These are phyloP conservation scores for Ctenochaetus hawaiiensis DNA, from an alignment of 2,797 vertebrate genomes.

Conservation along the genomic window DNA sequence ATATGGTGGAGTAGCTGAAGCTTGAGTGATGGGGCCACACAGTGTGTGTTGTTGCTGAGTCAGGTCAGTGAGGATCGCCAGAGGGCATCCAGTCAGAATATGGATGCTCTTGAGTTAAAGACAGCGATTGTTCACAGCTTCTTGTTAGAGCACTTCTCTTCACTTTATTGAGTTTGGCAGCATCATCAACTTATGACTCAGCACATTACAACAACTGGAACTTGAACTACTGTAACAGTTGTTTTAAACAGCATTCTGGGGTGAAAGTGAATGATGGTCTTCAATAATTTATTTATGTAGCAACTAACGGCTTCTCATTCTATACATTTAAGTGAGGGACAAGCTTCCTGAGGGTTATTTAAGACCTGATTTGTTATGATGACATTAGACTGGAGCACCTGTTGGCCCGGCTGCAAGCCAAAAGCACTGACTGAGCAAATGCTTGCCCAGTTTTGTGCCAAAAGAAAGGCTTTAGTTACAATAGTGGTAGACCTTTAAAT, in stretches of 20 bases:
- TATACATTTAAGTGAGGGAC: background rate
- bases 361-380: background rate
- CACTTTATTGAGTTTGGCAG: slow-evolving; percentile 25
- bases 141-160: slow-evolving; percentile 11
- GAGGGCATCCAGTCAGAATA: slow-evolving; percentile 41
- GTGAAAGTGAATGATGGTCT: background rate
- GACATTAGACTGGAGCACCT: background rate
- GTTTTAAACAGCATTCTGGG: slow-evolving; percentile 4
- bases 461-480: too few relatives aligned
- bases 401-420: background rate
- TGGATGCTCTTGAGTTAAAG: slow-evolving; percentile 30
- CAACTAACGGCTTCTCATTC: background rate
- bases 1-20: slow-evolving; percentile 1
- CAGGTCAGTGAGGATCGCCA: slow-evolving; percentile 36
- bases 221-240: background rate
- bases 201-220: slow-evolving; percentile 30
- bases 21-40: slow-evolving; percentile 29
- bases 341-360: background rate
- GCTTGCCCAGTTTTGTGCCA: background rate
- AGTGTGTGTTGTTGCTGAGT: slow-evolving; percentile 45
- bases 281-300: background rate
- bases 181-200: slow-evolving; percentile 28
- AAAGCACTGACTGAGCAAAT: too few relatives aligned
- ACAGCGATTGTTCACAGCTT: slow-evolving; percentile 23
- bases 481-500: too few relatives aligned